Percentiles rank a stretch among this genome's conserved stretches.
phyloP scores from a whole-genome alignment of 2,113 vertebrate genomes.

The Peromyscus californicus region DNA sequence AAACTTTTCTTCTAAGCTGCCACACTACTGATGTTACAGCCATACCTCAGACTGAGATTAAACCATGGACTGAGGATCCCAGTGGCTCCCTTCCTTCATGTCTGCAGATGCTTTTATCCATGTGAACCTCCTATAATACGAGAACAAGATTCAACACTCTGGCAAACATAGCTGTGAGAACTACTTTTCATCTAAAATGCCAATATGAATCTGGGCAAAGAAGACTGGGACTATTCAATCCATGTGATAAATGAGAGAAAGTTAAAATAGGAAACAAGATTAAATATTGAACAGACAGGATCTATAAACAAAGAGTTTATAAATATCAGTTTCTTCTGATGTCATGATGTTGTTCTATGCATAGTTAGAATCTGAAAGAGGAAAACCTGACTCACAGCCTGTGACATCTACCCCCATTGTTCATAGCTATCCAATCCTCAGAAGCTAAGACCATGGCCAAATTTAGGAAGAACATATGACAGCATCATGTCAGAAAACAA shows the following conservation, averaged over 20 bases:
- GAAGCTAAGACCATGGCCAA: background rate
- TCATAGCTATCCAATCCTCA: background rate
- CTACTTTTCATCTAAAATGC: background rate
- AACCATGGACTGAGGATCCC: too few relatives aligned
- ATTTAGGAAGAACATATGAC: background rate
- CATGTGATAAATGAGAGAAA: too few relatives aligned
- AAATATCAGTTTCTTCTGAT: background rate
- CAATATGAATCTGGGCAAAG: background rate
- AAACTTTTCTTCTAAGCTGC: background rate
- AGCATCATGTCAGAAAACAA: background rate
- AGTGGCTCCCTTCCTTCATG: too few relatives aligned
- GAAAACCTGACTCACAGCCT: background rate
- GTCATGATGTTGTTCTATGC: too few relatives aligned
- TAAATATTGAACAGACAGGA: background rate
- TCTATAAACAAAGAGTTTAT: background rate
- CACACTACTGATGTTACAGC: background rate
- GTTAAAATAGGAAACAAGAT: too few relatives aligned
- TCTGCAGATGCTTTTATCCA: too few relatives aligned
- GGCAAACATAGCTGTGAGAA: background rate
- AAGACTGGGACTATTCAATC: background rate
- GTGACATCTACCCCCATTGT: too few relatives aligned
- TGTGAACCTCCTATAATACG: background rate
- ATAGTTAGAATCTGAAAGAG: background rate
- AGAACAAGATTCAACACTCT: too few relatives aligned
- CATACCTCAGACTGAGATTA: background rate